A percentile compares a stretch with the other conserved stretches of the same genome.
These are phyloP conservation scores for Falco peregrinus DNA, from an alignment of 2,797 vertebrate genomes.

Conservation along the genomic window DNA sequence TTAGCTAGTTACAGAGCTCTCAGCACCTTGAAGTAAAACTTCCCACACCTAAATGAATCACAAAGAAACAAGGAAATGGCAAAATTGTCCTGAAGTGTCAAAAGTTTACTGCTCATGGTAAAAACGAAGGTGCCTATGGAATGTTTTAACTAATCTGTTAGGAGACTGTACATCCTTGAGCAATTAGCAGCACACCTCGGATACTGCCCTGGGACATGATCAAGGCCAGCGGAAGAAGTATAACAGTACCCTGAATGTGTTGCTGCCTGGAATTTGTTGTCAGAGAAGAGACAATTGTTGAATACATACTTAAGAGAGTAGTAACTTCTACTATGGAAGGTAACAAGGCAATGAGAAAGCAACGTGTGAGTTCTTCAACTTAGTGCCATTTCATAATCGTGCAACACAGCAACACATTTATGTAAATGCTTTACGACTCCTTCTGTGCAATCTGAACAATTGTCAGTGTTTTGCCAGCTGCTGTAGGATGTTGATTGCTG, in stretches of 20 bases:
- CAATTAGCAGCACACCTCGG: background rate
- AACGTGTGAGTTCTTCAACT: background rate
- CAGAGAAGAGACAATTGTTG: background rate
- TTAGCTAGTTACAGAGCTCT: background rate
- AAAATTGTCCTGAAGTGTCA: slow-evolving; percentile 38
- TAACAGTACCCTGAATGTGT: background rate
- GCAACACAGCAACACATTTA: background rate
- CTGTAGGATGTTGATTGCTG: accelerated
- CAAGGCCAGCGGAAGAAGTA: background rate
- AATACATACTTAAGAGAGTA: background rate
- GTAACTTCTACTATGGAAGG: background rate
- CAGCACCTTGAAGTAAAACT: background rate
- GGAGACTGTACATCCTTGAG: background rate
- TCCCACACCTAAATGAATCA: slow-evolving; percentile 41
- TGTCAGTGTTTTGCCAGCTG: background rate
- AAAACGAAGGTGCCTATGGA: slow-evolving; percentile 9
- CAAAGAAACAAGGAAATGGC: slow-evolving; percentile 37
- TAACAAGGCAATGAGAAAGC: background rate
- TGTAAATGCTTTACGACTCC: background rate
- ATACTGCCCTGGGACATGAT: slow-evolving; percentile 12
- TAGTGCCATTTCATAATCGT: background rate
- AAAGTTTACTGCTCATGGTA: slow-evolving; percentile 1
- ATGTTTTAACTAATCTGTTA: slow-evolving; percentile 17
- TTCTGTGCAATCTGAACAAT: background rate
- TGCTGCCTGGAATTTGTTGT: background rate